Evolutionary conservation across 2,113 vertebrate genomes (phyloP), one percentile per base, ranked within the genome.

Genomic region (Lepus timidus): DNA sequence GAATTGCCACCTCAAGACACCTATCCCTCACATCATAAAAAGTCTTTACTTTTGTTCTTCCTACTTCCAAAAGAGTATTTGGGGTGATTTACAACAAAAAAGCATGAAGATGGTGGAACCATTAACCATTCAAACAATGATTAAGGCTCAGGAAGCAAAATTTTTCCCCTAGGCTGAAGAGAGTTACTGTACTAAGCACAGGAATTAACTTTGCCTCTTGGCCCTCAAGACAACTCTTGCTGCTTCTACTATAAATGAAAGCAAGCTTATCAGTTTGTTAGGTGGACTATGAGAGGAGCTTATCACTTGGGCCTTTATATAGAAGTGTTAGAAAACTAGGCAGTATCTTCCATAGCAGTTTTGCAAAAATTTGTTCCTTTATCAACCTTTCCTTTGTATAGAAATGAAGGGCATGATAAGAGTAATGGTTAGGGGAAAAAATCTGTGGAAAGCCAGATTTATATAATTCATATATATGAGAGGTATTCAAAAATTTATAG

Each of bases 281-380:
- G 27, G 22, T 80, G 33, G 36, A 4, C 44, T 88, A 36, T 80
- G 67, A 78, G 23, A 62, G 31, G 22, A 81, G 4, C 7, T 92
- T 67, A 49, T 22, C 33, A 33, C 22, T 62, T 79, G 25, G n/a
- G 51, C 51, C 55, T 90, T 67, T 49, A 19, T 88, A 58, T 27
- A 36, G 44, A 85, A 23, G 12, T 39, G 13, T 16, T 82, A 62
- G 33, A 52, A 81, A 82, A 75, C 52, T 65, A 22, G 78, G 16
- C n/a, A 55, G 19, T 64, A 31, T 82, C 27, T 90, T 95, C 71
- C 74, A 52, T 36, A 76, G 31, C 62, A 87, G 52, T 71, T 82
- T 65, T 78, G n/a, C 16, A 93, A 70, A 81, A 91, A 49, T 1
- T 44, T 51, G 58, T 65, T 58, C 33, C 68, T 89, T 23, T 75